Evolutionary conservation across 2,113 vertebrate genomes (phyloP), one percentile per base, ranked within the genome.

Genomic region (Brachirus orientalis): DNA sequence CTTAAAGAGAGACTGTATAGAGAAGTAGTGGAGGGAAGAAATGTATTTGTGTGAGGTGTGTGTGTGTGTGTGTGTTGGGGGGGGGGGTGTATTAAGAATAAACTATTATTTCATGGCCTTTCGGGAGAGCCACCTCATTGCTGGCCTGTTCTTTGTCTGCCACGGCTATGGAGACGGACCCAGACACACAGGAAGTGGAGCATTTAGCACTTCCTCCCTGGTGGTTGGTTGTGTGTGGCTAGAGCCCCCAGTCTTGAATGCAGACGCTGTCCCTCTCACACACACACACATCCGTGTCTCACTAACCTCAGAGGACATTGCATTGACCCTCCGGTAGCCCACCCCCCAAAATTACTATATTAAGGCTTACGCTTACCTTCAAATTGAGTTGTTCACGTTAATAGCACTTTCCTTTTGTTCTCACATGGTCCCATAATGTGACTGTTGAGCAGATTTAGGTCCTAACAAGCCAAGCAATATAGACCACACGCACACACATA

Each of bases 161-260:
- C 83, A 75, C 86, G 80, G 81, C 84, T 88, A 81, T 44, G 35
- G 69, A 75, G 75, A 83, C 40, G 52, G 11, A 79, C 59, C 50
- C 77, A 72, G 83, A 72, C 74, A 20, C 51, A 65, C 82, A 88
- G 86, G 87, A 91, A 89, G 86, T 87, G 47, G 44, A 63, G 56
- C 73, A 80, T 86, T 86, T 84, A 72, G 83, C 63, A 80, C 73
- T 90, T 90, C 86, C 86, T 90, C 69, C 43, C 53, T 38, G 4
- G 4, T 48, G 40, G 46, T 60, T 48, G 40, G 46, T 60, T 41
- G 64, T 75, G 64, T 72, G 65, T 70, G 60, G 64, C 43, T 57
- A 33, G 63, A 74, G 35, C 57, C 56, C 62, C 50, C 59, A 16
- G 16, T 18, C 28, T 59, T 36, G 14, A 62, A 73, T 66, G 79